Percentiles rank a stretch among this genome's conserved stretches.
phyloP scores from a whole-genome alignment of 2,797 vertebrate species.

The Enteromius unitaeniatus region DNA sequence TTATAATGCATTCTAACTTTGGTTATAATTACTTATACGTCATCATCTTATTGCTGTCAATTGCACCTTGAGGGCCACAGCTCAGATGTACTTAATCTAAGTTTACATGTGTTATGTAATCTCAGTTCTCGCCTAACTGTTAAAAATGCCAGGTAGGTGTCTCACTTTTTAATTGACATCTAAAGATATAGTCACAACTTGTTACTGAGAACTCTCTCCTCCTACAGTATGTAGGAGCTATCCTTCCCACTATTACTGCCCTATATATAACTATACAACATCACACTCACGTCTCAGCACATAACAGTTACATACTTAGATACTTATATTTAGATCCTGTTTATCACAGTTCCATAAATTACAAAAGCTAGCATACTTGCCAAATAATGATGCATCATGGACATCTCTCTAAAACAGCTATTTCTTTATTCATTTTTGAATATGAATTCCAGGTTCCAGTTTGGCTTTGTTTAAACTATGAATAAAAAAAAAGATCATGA shows the following conservation, averaged over 20 bases:
- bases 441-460: not conserved
- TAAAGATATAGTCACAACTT: conserved; percentile 2
- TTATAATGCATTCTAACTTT: too few species aligned
- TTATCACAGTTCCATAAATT: not conserved
- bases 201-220: conserved; percentile 13
- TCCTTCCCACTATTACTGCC: not conserved
- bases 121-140: not conserved
- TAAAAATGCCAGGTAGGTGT: not conserved
- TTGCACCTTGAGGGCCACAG: not conserved
- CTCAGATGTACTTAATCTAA: not conserved
- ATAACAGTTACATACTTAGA: not conserved
- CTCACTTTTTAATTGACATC: not conserved
- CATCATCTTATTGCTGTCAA: not conserved
- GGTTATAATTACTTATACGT: too few species aligned
- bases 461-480: not conserved
- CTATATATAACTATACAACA: conserved; percentile 25
- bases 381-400: not conserved
- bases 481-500: not conserved
- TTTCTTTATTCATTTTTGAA: not conserved
- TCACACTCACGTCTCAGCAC: conserved; percentile 1
- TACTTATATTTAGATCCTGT: not conserved
- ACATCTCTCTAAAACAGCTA: not conserved
- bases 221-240: not conserved
- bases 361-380: not conserved
- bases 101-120: not conserved